Percentiles rank a stretch among this genome's conserved stretches.
These are phyloP conservation scores for Aethina tumida DNA, from an alignment of 1,140 invertebrate genomes.

Conservation along the genomic window DNA sequence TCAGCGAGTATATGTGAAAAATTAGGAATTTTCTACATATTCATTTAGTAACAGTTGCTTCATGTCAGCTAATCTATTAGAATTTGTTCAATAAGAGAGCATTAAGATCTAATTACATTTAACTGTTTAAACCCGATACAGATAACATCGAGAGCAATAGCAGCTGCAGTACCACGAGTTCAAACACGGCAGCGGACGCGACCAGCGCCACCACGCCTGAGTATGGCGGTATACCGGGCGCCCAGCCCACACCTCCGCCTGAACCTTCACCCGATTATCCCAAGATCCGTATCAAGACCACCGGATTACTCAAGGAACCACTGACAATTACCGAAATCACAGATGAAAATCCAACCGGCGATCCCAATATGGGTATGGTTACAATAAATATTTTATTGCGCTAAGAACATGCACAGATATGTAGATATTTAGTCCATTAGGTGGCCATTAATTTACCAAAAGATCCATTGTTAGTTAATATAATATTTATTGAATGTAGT, in stretches of 20 bases:
- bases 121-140: slow-evolving; percentile 4
- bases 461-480: too few species aligned
- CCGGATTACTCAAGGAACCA: slow-evolving; percentile 30
- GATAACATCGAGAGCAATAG: slow-evolving; percentile 6
- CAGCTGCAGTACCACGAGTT: slow-evolving; percentile 5
- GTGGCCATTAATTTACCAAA: too few species aligned
- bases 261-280: slow-evolving; percentile 29
- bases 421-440: too few species aligned
- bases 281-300: slow-evolving; percentile 32
- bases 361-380: slow-evolving; percentile 21
- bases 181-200: slow-evolving; percentile 7
- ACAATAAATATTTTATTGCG: too few species aligned
- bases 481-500: too few species aligned
- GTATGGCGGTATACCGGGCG: slow-evolving; percentile 24
- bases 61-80: too few species aligned
- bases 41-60: slow-evolving; percentile 3
- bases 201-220: slow-evolving; percentile 11
- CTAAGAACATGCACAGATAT: too few species aligned
- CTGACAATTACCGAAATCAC: slow-evolving; percentile 31
- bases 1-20: neutral
- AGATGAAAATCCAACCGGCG: slow-evolving; percentile 27
- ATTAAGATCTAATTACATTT: too few species aligned
- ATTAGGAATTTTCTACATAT: neutral
- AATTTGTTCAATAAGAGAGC: too few species aligned
- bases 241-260: slow-evolving; percentile 27